Conservation (phyloP, 2,113 vertebrate species). For the Puntigrus tetrazona region DNA sequence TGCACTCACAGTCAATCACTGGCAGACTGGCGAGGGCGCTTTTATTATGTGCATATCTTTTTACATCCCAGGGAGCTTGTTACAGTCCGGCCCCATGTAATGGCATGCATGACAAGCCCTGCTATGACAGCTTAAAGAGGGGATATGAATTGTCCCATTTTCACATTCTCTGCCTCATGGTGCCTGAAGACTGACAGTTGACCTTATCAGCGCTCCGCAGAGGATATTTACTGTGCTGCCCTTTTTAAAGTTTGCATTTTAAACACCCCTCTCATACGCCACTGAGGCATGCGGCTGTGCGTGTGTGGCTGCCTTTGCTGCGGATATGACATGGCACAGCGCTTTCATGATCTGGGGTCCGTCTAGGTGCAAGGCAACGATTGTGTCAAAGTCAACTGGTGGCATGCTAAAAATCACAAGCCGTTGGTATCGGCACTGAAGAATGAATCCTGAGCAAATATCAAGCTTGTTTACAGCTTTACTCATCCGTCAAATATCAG, state of each 20-base stretch:
- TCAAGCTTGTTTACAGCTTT: conserved; percentile 39
- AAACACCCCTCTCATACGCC: conserved; percentile 34
- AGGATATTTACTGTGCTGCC: conserved; percentile 50
- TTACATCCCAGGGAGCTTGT: conserved; percentile 55
- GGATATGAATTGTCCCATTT: conserved; percentile 48
- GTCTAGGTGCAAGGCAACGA: neutral
- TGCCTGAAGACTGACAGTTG: conserved; percentile 55
- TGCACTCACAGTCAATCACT: conserved; percentile 51
- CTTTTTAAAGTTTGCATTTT: conserved; percentile 53
- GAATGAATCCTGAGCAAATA: conserved; percentile 41
- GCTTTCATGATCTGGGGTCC: conserved; percentile 26
- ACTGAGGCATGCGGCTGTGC: neutral
- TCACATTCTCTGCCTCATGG: conserved; percentile 42
- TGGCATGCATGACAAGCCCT: conserved; percentile 51
- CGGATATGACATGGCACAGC: conserved; percentile 7
- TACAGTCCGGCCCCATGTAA: conserved; percentile 52
- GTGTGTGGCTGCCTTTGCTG: conserved; percentile 21
- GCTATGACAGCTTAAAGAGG: conserved; percentile 51
- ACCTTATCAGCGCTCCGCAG: conserved; percentile 58
- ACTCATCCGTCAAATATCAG: neutral
- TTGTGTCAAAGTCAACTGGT: conserved; percentile 24
- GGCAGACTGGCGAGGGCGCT: conserved; percentile 48
- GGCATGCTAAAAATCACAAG: conserved; percentile 17
- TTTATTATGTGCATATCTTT: conserved; percentile 61
- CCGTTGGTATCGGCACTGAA: conserved; percentile 37